phyloP scores from a whole-genome alignment of 2,797 vertebrate species.

The Onychomys leucogaster region DNA sequence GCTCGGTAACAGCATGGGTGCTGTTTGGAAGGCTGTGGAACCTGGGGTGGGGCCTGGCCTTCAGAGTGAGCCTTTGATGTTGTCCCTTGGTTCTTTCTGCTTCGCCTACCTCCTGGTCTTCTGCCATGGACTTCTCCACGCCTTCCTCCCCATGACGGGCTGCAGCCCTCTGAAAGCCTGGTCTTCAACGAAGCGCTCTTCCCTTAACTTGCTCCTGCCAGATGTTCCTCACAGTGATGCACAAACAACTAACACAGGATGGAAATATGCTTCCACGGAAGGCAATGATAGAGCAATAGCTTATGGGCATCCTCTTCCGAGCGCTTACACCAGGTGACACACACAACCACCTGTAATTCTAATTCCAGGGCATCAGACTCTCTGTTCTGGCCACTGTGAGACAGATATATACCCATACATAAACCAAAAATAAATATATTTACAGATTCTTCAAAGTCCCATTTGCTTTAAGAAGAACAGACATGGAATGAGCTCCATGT shows the following conservation, averaged over 20 bases:
- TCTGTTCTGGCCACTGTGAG: neutral
- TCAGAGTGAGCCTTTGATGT: neutral
- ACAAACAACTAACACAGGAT: neutral
- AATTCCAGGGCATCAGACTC: neutral
- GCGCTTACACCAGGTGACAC: neutral
- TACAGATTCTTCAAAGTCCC: neutral
- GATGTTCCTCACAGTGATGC: neutral
- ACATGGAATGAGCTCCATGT: neutral
- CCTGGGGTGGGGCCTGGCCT: neutral
- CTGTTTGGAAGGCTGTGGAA: neutral
- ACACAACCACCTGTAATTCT: neutral
- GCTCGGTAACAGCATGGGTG: neutral
- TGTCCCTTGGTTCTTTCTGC: neutral
- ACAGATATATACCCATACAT: neutral
- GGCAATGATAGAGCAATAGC: neutral
- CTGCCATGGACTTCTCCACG: neutral
- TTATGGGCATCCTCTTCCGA: neutral
- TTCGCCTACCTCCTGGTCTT: neutral
- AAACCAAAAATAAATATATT: neutral
- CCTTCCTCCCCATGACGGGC: neutral
- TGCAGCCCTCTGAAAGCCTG: neutral
- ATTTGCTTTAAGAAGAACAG: constrained; percentile 39
- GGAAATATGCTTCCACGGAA: neutral
- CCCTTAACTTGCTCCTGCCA: neutral
- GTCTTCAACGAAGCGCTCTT: neutral